phyloP scores from a whole-genome alignment of 1,140 invertebrate genomes.

The Pseudachorutes palmiensis region DNA sequence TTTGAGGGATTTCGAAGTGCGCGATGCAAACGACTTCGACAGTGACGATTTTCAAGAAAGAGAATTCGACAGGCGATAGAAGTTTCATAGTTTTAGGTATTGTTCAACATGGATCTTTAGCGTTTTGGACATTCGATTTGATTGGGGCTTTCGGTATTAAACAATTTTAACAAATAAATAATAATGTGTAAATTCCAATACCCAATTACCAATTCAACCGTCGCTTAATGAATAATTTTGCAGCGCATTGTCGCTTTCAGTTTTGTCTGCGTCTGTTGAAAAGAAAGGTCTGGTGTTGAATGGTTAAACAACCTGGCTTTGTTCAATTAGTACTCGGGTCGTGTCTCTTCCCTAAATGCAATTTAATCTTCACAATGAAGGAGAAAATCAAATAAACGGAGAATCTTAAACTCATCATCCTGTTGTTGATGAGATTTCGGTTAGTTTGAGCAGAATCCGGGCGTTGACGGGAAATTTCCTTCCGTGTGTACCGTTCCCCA shows the following conservation, averaged over 20 bases:
- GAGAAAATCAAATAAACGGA: conserved; percentile 6
- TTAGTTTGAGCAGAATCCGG: too few species aligned
- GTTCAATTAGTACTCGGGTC: conserved; percentile 10
- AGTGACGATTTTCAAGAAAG: not conserved
- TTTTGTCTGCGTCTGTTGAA: not conserved
- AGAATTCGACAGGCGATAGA: too few species aligned
- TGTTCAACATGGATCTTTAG: too few species aligned
- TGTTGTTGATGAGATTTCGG: not conserved
- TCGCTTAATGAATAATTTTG: not conserved
- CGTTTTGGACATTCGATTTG: too few species aligned
- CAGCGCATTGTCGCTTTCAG: not conserved
- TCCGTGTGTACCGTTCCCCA: too few species aligned
- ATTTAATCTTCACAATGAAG: conserved; percentile 11
- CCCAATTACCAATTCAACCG: not conserved
- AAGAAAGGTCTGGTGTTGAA: not conserved
- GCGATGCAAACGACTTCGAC: not conserved
- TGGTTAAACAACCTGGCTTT: not conserved
- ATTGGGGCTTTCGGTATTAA: too few species aligned
- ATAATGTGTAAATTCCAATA: too few species aligned
- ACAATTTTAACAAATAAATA: too few species aligned
- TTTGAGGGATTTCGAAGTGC: not conserved
- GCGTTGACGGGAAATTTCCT: too few species aligned
- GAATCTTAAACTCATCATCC: conserved; percentile 1
- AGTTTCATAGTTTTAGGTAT: too few species aligned
- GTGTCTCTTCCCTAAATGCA: conserved; percentile 1